A percentile compares a stretch with the other conserved stretches of the same genome.
phyloP scores from a whole-genome alignment of 2,113 vertebrate genomes.

The Pollimyrus isidori region DNA sequence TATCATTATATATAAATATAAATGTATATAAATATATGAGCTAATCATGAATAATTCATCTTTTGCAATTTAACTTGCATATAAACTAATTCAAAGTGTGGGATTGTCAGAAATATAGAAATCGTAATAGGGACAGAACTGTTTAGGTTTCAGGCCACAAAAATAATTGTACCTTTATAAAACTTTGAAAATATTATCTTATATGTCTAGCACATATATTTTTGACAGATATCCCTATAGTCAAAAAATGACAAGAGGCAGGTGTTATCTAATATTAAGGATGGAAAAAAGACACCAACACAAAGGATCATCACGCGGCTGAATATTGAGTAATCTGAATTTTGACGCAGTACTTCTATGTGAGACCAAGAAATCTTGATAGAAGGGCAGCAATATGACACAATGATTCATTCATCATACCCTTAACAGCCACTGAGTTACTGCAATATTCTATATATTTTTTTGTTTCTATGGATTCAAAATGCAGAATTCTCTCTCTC shows the following conservation, averaged over 20 bases:
- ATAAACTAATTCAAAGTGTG: neutral
- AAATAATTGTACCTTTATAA: neutral
- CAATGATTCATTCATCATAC: neutral
- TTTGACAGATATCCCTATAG: neutral
- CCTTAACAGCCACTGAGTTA: neutral
- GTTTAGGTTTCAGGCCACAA: neutral
- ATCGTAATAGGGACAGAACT: neutral
- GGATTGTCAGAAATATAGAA: neutral
- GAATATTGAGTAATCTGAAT: neutral
- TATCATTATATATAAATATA: too few species aligned
- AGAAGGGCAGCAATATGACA: neutral
- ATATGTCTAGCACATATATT: neutral
- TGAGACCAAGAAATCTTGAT: neutral
- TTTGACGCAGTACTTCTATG: neutral
- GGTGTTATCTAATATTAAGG: neutral
- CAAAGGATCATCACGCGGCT: neutral
- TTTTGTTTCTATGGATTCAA: neutral
- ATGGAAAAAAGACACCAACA: neutral
- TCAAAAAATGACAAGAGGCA: too few species aligned
- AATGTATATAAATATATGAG: neutral
- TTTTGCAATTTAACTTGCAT: neutral
- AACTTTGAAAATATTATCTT: neutral
- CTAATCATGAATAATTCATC: neutral
- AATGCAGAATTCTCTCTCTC: neutral
- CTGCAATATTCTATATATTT: neutral